Percentiles rank a stretch among this genome's conserved stretches.
Conservation (phyloP, 2,797 vertebrate genomes). For the Staurois parvus region DNA sequence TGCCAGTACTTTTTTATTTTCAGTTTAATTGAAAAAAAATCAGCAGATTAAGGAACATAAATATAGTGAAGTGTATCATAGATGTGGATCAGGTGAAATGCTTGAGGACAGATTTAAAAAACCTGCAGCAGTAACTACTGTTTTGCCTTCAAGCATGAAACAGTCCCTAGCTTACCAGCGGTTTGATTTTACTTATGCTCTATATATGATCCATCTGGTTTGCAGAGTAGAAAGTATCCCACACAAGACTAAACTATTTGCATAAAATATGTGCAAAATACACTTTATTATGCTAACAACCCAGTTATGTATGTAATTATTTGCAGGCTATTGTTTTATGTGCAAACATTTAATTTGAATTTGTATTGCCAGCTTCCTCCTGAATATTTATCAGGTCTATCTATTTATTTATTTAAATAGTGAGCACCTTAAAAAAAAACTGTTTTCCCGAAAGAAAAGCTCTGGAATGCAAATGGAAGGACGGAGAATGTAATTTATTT, state of each 20-base stretch:
- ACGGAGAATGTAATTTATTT: not conserved
- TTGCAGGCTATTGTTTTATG: constrained; percentile 3
- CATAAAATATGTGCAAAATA: not conserved
- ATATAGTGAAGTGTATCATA: too few species aligned
- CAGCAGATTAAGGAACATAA: too few species aligned
- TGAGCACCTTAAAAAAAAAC: not conserved
- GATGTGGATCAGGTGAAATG: too few species aligned
- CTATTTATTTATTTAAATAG: constrained; percentile 2
- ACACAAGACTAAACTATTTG: constrained; percentile 3
- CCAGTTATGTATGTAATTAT: not conserved
- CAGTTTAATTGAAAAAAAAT: too few species aligned
- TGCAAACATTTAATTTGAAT: not conserved
- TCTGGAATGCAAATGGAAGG: constrained; percentile 1
- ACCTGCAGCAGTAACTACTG: too few species aligned
- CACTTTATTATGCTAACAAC: not conserved
- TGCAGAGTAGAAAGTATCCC: too few species aligned
- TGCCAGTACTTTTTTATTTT: too few species aligned
- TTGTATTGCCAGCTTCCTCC: not conserved
- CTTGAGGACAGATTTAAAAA: too few species aligned
- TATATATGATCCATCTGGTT: too few species aligned
- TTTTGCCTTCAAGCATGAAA: too few species aligned
- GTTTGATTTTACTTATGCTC: too few species aligned
- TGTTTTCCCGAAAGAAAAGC: not conserved
- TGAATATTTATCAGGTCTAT: not conserved
- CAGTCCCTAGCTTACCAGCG: too few species aligned